Conservation (phyloP, 2,888 invertebrate genomes). For the Lycocerus yunnanus region DNA sequence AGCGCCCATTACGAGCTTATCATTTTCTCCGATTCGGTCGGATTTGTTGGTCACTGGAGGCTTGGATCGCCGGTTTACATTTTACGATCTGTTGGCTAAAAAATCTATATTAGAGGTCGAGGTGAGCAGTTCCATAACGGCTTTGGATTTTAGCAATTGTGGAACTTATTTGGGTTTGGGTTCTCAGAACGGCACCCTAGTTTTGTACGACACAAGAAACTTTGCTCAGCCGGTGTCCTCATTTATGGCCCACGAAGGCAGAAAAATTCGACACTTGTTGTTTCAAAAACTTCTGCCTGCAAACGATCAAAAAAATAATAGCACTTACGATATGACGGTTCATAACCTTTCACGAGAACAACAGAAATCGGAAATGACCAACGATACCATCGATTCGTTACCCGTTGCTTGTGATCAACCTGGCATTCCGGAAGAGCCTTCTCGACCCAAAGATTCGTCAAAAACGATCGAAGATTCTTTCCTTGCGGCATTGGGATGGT, state of each 20-base stretch:
- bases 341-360: no score
- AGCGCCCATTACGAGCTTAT: slow-evolving; percentile 62
- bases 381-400: no score
- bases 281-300: slow-evolving; percentile 50
- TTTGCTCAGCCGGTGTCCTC: slow-evolving; percentile 57
- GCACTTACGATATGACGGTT: no score
- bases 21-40: slow-evolving; percentile 61
- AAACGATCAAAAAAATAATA: no score
- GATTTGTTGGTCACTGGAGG: slow-evolving; percentile 63
- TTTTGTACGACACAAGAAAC: slow-evolving; percentile 62
- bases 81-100: slow-evolving; percentile 60
- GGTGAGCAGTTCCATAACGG: slow-evolving; percentile 47
- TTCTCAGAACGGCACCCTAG: slow-evolving; percentile 60
- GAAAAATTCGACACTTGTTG: slow-evolving; percentile 56
- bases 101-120: slow-evolving; percentile 46
- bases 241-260: slow-evolving; percentile 59
- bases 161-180: slow-evolving; percentile 61
- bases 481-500: no score
- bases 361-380: no score
- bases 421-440: no score
- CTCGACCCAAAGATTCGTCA: no score
- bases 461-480: no score
- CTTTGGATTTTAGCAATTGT: slow-evolving; percentile 51
- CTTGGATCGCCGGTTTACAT: slow-evolving; percentile 61
- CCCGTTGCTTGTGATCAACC: no score